Evolutionary conservation across 2,797 vertebrate species (phyloP).

Genomic region (Etheostoma nigrum): DNA sequence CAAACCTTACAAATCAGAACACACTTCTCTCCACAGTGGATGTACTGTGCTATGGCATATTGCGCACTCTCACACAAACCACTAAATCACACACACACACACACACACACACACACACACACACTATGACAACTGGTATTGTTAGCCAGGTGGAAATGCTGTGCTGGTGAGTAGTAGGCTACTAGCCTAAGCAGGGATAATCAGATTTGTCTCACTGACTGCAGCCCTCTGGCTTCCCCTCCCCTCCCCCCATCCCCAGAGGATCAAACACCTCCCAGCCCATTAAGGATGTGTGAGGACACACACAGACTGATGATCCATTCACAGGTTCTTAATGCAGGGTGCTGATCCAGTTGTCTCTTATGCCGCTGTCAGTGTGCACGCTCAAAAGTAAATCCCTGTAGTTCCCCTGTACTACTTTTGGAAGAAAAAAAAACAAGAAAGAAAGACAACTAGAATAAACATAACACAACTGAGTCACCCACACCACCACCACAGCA

Average conservation of each 20-base stretch:
- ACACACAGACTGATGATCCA: constrained; percentile 66
- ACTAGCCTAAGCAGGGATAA: constrained; percentile 70
- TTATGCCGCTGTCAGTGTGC: constrained; percentile 43
- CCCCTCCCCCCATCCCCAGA: constrained; percentile 18
- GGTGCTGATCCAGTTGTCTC: constrained; percentile 54
- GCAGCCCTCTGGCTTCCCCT: constrained; percentile 46
- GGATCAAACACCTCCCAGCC: constrained; percentile 86
- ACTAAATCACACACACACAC: too few relatives aligned
- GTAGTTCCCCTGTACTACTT: constrained; percentile 21
- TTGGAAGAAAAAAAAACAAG: constrained; percentile 17
- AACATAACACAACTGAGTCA: constrained; percentile 74
- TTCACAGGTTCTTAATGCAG: constrained; percentile 55
- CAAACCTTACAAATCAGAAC: constrained; percentile 43
- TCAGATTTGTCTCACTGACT: constrained; percentile 74
- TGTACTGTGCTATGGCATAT: constrained; percentile 25
- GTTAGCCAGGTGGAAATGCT: constrained; percentile 65
- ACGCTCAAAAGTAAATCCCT: constrained; percentile 35
- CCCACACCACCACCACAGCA: constrained; percentile 73
- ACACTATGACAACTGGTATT: constrained; percentile 55
- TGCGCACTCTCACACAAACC: neutral
- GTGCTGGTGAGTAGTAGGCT: constrained; percentile 52
- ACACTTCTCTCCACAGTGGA: constrained; percentile 21
- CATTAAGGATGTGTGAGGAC: constrained; percentile 60
- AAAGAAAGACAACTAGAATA: constrained; percentile 55
- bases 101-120: too few relatives aligned